These are phyloP conservation scores for Cheilosia scutellata DNA, from an alignment of 2,888 invertebrate species.

Conservation along the genomic window DNA sequence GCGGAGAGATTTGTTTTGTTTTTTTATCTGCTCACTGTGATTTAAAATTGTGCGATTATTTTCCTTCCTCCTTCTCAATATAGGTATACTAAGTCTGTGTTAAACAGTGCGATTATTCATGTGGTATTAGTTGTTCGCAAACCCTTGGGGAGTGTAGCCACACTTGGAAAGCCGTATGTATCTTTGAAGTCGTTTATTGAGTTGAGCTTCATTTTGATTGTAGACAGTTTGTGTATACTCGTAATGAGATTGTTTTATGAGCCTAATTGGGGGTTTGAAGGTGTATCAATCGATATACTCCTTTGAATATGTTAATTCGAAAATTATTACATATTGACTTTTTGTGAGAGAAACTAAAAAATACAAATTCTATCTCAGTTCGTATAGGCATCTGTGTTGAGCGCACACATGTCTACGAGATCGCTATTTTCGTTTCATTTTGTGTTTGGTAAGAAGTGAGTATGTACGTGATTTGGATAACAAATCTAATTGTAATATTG, in stretches of 20 bases:
- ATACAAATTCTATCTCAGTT: neutral
- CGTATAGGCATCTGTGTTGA: neutral
- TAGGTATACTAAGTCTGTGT: conserved; percentile 12
- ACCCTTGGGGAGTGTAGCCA: conserved; percentile 26
- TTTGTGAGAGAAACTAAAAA: neutral
- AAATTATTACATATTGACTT: neutral
- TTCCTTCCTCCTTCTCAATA: conserved; percentile 32
- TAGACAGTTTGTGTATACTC: neutral
- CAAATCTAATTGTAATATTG: conserved; percentile 36
- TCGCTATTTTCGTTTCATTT: neutral
- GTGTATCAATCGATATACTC: conserved; percentile 8
- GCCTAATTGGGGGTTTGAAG: conserved; percentile 33
- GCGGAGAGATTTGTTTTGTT: conserved; percentile 25
- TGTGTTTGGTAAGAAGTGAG: conserved; percentile 5
- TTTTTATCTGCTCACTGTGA: conserved; percentile 31
- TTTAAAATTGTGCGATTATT: conserved; percentile 60
- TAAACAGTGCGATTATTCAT: conserved; percentile 62
- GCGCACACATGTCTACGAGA: neutral
- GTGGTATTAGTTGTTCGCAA: conserved; percentile 45
- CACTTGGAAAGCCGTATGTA: conserved; percentile 9
- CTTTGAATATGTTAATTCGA: neutral
- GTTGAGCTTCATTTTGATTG: conserved; percentile 22
- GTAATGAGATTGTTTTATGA: conserved; percentile 40
- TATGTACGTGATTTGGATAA: conserved; percentile 55
- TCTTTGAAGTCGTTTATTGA: conserved; percentile 10